Evolutionary conservation across 2,888 invertebrate species (phyloP), one percentile per base, ranked within the genome.

Genomic region (Orgyia antiqua): DNA sequence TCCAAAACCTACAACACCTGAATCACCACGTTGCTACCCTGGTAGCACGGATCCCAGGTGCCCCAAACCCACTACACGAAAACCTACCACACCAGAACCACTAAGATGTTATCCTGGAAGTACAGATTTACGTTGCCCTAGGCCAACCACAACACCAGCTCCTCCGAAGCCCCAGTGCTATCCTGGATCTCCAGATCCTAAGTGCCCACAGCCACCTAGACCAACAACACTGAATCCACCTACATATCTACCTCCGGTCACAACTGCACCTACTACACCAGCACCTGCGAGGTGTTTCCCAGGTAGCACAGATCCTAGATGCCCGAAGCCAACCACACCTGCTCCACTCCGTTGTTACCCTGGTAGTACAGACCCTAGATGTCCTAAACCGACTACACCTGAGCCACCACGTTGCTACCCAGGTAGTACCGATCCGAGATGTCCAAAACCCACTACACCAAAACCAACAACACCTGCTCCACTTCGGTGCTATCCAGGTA

Each of bases 101-200:
- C 63, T 59, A 0, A 41, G 28, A n/a, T 63, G 83, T 15, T 78
- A 54, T 34, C 75, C 79, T 0, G 79, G 79, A 0, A 66, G 69
- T 1, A 52, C 26, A 0, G 75, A 84, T 44, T 68, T 75, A 1
- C 45, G 69, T 4, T 78, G 78, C 35, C 70, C 70, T 0, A 46
- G 47, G 34, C 63, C 68, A 2, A 44, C 45, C 1, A 47, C 62
- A 1, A 39, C 42, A 19, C 19, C 19, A 2, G 54, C 37, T 51
- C 37, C 62, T 51, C 28, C 52, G 48, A 42, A 42, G 6, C 58
- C 63, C 1, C 42, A 42, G 1, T 73, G 73, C 33, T 65, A 55
- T 25, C 68, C 68, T 2, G 75, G 75, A 2, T 35, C 31, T 1
- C 18, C 37, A 0, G 47, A 51, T 34, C 68, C 68, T 0, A 49